Conservation (phyloP, 2,888 invertebrate species). For the Hydrotaea diabolus region DNA sequence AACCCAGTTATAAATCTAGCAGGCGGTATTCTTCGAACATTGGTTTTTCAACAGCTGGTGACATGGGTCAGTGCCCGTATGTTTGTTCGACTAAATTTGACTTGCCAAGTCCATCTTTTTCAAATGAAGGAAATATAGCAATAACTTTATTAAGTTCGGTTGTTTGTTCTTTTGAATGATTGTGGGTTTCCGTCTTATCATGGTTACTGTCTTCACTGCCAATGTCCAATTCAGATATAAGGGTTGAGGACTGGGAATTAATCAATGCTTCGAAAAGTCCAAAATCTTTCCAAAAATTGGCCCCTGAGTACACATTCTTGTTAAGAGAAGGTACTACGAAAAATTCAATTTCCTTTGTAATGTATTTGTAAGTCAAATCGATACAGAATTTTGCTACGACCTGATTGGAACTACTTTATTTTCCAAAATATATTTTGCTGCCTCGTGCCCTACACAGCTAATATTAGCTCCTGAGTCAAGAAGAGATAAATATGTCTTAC, state of each 20-base stretch:
- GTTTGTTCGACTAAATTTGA: neutral
- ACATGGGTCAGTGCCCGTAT: neutral
- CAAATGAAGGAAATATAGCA: too few relatives aligned
- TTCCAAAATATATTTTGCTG: neutral
- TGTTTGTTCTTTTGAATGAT: neutral
- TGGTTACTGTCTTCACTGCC: neutral
- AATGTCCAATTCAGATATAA: neutral
- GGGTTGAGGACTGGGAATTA: neutral
- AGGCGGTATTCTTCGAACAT: conserved; percentile 11
- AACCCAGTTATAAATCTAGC: too few relatives aligned
- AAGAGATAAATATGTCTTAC: too few relatives aligned
- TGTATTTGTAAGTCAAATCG: too few relatives aligned
- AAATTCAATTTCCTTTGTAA: too few relatives aligned
- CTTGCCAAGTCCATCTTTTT: too few relatives aligned
- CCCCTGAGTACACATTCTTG: neutral
- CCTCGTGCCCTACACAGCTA: too few relatives aligned
- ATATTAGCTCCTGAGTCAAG: too few relatives aligned
- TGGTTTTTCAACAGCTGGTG: neutral
- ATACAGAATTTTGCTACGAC: too few relatives aligned
- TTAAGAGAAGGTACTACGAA: neutral
- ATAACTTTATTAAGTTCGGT: neutral
- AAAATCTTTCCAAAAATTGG: too few relatives aligned
- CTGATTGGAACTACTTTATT: neutral
- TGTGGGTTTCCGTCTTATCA: neutral
- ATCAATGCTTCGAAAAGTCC: too few relatives aligned